Percentiles rank a stretch among this genome's conserved stretches.
phyloP scores from a whole-genome alignment of 2,797 vertebrate species.

The Acanthis flammea region DNA sequence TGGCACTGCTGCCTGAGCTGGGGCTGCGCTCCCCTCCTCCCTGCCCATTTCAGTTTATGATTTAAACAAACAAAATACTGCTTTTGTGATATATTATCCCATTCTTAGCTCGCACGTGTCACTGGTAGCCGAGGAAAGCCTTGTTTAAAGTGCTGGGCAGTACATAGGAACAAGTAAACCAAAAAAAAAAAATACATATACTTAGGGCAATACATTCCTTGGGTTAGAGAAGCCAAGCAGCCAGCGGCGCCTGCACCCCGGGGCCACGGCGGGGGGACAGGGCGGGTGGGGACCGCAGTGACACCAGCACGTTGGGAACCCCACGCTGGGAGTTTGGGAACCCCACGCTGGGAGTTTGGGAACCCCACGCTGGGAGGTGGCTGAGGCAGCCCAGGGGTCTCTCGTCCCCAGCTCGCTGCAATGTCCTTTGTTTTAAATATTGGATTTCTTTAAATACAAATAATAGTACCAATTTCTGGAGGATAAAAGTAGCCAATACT shows the following conservation, averaged over 20 bases:
- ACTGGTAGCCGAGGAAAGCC: constrained; percentile 60
- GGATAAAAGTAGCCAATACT: constrained; percentile 44
- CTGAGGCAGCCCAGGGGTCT: not conserved
- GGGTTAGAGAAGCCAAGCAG: constrained; percentile 18
- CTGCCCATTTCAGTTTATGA: constrained; percentile 30
- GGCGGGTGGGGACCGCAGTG: not conserved
- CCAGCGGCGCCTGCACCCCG: not conserved
- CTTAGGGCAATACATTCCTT: constrained; percentile 40
- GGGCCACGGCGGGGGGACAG: not conserved
- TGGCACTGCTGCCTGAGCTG: not conserved
- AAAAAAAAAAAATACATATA: not conserved
- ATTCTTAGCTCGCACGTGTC: constrained; percentile 45
- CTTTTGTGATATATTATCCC: constrained; percentile 59
- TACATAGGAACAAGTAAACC: constrained; percentile 68
- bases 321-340: not conserved
- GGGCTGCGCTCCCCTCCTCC: not conserved
- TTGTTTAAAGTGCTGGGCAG: constrained; percentile 76
- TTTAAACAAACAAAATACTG: constrained; percentile 59
- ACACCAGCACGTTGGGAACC: constrained; percentile 21
- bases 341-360: not conserved
- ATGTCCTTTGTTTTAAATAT: not conserved
- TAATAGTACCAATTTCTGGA: constrained; percentile 4
- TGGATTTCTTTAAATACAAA: constrained; percentile 38
- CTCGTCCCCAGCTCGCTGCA: not conserved
- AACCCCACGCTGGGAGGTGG: not conserved